Evolutionary conservation across 1,140 invertebrate species (phyloP), one percentile per base, ranked within the genome.

Genomic region (Metopolophium dirhodum): DNA sequence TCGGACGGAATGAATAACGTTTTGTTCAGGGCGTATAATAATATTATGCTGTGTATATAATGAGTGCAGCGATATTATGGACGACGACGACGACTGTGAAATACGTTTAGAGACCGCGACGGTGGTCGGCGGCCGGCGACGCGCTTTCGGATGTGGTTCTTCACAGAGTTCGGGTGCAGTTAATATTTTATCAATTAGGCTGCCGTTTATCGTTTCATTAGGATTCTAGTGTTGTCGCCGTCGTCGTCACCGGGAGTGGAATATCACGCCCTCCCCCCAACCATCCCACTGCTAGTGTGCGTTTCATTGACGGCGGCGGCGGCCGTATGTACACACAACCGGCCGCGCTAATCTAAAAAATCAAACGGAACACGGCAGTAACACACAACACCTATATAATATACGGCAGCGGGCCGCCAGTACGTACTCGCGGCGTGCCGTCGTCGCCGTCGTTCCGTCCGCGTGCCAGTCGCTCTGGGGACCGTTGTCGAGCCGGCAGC

Each of bases 151-250:
- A 77, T 47, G 54, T 20, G 61, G 90, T 83, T 83, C 30, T 91
- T 26, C 11, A 83, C 57, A 30, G 57, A 68, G 61, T 14, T 41
- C 90, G 90, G 90, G 90, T 47, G 90, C 90, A 68, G 68, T 91
- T 91, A 91, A 91, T 83, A 68, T n/a, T 61, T 91, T 91, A 91
- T 83, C 90, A 91, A 91, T 91, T 91, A 91, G 45, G 68, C 90
- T 83, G 68, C n/a, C 90, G 90, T 82, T 91, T 37, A 49, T 91
- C 57, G 68, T 91, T 91, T 83, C 90, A 83, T 91, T 91, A 83
- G 45, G 90, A 91, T 91, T 91, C 90, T n/a, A 91, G 41, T 23
- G 68, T 18, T 68, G 61, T 47, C 41, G 41, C 23, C 45, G 68
- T 49, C 61, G 57, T n/a, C 57, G 37, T 47, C 45, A 18, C 45